phyloP scores from a whole-genome alignment of 2,797 vertebrate species.

The Poeciliopsis paucimaculata region DNA sequence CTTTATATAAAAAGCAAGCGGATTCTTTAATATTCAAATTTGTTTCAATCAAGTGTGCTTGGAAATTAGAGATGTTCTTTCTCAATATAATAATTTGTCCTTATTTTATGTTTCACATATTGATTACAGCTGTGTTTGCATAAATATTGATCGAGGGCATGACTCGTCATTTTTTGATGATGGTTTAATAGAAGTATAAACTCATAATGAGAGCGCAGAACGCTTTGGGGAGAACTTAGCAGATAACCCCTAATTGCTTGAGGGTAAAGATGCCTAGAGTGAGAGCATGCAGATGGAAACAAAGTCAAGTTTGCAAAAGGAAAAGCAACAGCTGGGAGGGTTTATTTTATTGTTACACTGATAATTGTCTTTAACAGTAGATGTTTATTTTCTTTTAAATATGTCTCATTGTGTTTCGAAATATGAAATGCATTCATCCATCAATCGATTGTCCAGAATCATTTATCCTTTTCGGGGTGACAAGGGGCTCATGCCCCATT shows the following conservation, averaged over 20 bases:
- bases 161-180: constrained; percentile 60
- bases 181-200: constrained; percentile 54
- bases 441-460: background rate
- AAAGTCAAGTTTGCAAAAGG: constrained; percentile 14
- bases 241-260: constrained; percentile 17
- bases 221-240: constrained; percentile 48
- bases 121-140: constrained; percentile 64
- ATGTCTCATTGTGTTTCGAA: background rate
- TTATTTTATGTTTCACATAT: constrained; percentile 69
- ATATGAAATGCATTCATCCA: background rate
- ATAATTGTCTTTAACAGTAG: background rate
- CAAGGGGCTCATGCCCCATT: background rate
- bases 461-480: background rate
- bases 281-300: constrained; percentile 28
- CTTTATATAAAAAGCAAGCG: constrained; percentile 66
- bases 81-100: constrained; percentile 59
- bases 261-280: constrained; percentile 20
- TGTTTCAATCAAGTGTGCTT: constrained; percentile 61
- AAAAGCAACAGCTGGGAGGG: constrained; percentile 5
- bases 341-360: background rate
- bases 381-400: background rate
- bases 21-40: constrained; percentile 61
- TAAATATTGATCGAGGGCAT: constrained; percentile 68
- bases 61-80: constrained; percentile 40
- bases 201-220: constrained; percentile 48